Percentiles rank a stretch among this genome's conserved stretches.
phyloP scores from a whole-genome alignment of 2,797 vertebrate genomes.

The Momotus momota region DNA sequence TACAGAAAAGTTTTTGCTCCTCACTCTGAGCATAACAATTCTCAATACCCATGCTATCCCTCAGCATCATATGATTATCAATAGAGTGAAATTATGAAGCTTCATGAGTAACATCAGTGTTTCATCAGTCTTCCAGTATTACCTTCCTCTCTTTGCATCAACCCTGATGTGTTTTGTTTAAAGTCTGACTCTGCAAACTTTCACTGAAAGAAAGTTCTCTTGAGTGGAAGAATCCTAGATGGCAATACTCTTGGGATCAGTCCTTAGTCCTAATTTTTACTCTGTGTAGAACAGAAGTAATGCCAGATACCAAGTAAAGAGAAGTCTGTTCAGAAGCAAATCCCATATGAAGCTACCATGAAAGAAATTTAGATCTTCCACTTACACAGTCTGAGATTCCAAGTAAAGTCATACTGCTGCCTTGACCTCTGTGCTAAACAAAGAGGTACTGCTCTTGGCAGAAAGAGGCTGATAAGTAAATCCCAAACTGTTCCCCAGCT shows the following conservation, averaged over 20 bases:
- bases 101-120: not conserved
- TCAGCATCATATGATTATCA: not conserved
- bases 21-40: not conserved
- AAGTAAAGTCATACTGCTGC: not conserved
- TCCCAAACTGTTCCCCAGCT: not conserved
- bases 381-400: not conserved
- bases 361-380: not conserved
- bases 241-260: not conserved
- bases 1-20: not conserved
- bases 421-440: not conserved
- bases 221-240: not conserved
- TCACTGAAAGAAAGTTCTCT: not conserved
- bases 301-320: not conserved
- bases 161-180: not conserved
- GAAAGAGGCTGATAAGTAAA: not conserved
- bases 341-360: not conserved
- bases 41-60: not conserved
- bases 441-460: not conserved
- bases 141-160: not conserved
- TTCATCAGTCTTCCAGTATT: not conserved
- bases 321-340: not conserved
- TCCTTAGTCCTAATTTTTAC: not conserved
- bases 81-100: not conserved
- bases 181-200: not conserved
- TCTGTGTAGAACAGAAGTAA: not conserved